Conservation (phyloP, 2,113 vertebrate species). For the Psophia crepitans region DNA sequence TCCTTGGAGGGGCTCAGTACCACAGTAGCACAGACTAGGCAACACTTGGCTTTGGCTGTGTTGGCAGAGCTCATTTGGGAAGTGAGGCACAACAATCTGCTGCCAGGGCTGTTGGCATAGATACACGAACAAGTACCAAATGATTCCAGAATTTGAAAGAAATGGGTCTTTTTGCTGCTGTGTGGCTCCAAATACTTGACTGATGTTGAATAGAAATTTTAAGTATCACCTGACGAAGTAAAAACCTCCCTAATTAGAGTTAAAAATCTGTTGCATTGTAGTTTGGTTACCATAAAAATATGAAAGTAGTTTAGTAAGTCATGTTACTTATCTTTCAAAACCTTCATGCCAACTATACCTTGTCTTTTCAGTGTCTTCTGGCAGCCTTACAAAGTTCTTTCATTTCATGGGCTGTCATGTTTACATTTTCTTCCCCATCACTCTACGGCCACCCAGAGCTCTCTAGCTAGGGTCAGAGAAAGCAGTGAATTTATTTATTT, state of each 20-base stretch:
- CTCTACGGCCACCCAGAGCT: not conserved
- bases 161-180: not conserved
- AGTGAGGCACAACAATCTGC: not conserved
- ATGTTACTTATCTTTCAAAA: not conserved
- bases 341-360: not conserved
- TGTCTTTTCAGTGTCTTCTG: not conserved
- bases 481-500: rapidly evolving
- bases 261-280: not conserved
- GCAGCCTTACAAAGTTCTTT: not conserved
- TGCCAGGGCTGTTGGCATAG: not conserved
- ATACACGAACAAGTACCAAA: not conserved
- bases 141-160: not conserved
- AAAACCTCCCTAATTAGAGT: not conserved
- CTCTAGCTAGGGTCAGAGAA: not conserved
- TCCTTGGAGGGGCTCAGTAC: not conserved
- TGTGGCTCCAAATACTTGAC: not conserved
- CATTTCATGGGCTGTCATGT: not conserved
- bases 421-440: not conserved
- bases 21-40: not conserved
- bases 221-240: not conserved
- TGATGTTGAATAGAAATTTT: not conserved
- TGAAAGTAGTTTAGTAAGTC: not conserved
- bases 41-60: not conserved
- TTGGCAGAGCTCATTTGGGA: not conserved
- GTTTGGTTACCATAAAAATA: not conserved